phyloP scores from a whole-genome alignment of 2,888 invertebrate species.

The Nomada ferruginata region DNA sequence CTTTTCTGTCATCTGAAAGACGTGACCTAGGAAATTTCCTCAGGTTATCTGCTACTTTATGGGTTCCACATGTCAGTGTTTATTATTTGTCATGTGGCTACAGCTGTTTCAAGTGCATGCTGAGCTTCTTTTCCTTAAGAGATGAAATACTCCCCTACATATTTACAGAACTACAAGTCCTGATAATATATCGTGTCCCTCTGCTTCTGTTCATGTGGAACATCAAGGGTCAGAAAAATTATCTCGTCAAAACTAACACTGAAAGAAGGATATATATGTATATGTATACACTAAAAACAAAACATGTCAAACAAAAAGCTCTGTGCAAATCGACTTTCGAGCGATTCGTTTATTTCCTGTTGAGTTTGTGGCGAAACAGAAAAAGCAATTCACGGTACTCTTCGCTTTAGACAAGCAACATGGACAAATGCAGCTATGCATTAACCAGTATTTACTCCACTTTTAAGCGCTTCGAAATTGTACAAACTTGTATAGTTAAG shows the following conservation, averaged over 20 bases:
- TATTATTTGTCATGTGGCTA: constrained; percentile 16
- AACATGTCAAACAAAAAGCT: no score
- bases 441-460: constrained; percentile 3
- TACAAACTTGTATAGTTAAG: neutral
- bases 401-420: neutral
- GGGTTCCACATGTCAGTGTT: constrained; percentile 19
- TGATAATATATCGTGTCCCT: neutral
- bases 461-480: neutral
- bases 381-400: neutral
- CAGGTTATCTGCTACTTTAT: neutral
- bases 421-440: neutral
- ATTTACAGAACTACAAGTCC: neutral
- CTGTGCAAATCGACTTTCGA: neutral
- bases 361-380: neutral
- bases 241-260: no score
- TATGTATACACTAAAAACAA: no score
- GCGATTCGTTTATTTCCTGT: neutral
- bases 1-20: no score
- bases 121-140: neutral
- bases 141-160: neutral
- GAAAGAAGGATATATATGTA: no score
- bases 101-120: neutral
- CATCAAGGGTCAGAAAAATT: neutral
- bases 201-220: no score
- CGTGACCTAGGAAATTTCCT: neutral